These are phyloP conservation scores for Drosophila mimetica DNA, from an alignment of 2,888 invertebrate genomes.

Conservation along the genomic window DNA sequence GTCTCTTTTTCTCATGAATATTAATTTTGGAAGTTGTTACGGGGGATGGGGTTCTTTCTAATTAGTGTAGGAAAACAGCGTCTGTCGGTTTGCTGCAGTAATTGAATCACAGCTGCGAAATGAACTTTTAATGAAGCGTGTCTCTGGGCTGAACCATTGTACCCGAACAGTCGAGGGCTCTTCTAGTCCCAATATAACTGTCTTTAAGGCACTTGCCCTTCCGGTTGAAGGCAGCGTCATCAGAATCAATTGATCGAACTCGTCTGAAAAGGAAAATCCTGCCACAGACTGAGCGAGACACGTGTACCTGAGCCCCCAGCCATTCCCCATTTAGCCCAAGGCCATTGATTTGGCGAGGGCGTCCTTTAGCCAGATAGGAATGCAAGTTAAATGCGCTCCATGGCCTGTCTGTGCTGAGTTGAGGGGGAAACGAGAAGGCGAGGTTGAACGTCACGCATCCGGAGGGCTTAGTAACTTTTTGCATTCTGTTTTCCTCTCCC, in stretches of 20 bases:
- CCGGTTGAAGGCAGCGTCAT: not conserved
- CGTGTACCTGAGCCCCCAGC: constrained; percentile 16
- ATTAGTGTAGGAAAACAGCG: constrained; percentile 55
- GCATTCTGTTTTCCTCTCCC: constrained; percentile 11
- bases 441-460: not conserved
- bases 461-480: constrained; percentile 17
- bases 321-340: constrained; percentile 13
- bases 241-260: constrained; percentile 5
- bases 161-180: not conserved
- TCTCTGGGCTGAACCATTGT: not conserved
- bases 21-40: constrained; percentile 33
- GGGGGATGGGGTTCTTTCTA: constrained; percentile 34
- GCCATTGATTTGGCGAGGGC: constrained; percentile 18
- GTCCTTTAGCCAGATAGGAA: constrained; percentile 18
- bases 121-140: constrained; percentile 24
- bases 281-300: not conserved
- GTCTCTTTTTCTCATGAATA: constrained; percentile 64
- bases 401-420: not conserved
- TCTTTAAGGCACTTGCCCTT: constrained; percentile 2
- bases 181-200: not conserved
- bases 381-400: constrained; percentile 25
- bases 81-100: constrained; percentile 23
- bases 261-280: constrained; percentile 11
- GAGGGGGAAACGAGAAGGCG: not conserved
- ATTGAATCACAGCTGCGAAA: constrained; percentile 45